Conservation (phyloP, 2,113 vertebrate species). For the Saimiri boliviensis region DNA sequence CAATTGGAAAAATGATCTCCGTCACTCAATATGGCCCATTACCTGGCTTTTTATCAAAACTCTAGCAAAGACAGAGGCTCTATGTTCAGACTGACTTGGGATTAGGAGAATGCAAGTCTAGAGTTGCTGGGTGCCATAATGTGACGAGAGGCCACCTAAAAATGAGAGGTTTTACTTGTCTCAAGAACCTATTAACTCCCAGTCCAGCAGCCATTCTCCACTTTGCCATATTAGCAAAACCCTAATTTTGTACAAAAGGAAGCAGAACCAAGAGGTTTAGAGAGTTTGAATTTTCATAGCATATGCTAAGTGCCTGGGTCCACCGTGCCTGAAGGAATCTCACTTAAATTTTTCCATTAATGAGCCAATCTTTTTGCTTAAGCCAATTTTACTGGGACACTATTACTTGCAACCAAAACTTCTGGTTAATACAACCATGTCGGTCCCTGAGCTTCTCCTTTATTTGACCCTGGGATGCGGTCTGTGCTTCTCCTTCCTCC, state of each 20-base stretch:
- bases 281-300: background rate
- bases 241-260: background rate
- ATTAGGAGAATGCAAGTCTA: background rate
- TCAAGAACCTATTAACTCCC: background rate
- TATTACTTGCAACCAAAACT: background rate
- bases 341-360: background rate
- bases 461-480: too few relatives aligned
- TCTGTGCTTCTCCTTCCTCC: accelerated
- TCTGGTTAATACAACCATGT: background rate
- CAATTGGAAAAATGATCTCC: background rate
- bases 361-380: background rate
- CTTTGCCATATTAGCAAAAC: background rate
- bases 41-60: background rate
- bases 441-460: background rate
- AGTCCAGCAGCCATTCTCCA: background rate
- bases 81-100: background rate
- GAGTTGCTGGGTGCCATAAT: background rate
- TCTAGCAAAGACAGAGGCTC: background rate
- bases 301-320: background rate
- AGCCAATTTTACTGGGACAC: background rate
- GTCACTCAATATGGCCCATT: background rate
- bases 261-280: background rate
- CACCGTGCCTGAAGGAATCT: background rate
- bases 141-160: background rate
- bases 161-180: background rate